Conservation (phyloP, 2,797 vertebrate genomes). For the Acanthis flammea region DNA sequence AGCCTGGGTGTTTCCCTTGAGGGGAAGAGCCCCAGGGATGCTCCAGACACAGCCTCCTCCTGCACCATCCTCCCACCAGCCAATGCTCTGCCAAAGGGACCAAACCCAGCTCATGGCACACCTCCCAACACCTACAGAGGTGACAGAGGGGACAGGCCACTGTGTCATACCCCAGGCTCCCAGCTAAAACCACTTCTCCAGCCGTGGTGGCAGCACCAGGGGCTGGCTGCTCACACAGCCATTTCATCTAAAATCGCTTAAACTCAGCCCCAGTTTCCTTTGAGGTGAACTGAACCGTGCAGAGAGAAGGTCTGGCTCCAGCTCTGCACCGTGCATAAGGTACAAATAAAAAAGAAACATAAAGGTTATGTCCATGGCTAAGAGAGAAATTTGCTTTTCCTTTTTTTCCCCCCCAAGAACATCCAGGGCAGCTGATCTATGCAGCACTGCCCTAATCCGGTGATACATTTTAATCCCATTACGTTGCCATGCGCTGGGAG, state of each 20-base stretch:
- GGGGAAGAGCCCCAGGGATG: neutral
- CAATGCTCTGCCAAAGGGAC: neutral
- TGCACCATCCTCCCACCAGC: accelerated
- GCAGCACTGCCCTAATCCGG: conserved; percentile 5
- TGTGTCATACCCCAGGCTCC: accelerated
- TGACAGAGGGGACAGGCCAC: neutral
- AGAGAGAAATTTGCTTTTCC: neutral
- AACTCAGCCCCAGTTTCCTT: neutral
- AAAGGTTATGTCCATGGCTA: neutral
- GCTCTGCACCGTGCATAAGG: accelerated
- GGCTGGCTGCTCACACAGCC: neutral
- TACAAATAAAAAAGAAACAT: neutral
- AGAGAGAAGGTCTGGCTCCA: neutral
- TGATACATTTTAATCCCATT: conserved; percentile 65
- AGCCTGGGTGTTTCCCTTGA: accelerated
- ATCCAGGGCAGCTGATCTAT: neutral
- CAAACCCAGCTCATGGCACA: accelerated
- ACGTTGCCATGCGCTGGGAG: conserved; percentile 33
- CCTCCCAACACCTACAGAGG: neutral
- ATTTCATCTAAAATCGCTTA: neutral
- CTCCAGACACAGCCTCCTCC: neutral
- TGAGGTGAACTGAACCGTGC: neutral
- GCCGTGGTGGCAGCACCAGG: accelerated
- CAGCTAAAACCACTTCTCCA: accelerated
- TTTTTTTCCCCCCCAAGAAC: neutral